Evolutionary conservation across 1,140 invertebrate species (phyloP), one percentile per base, ranked within the genome.

Genomic region (Formica selysi): DNA sequence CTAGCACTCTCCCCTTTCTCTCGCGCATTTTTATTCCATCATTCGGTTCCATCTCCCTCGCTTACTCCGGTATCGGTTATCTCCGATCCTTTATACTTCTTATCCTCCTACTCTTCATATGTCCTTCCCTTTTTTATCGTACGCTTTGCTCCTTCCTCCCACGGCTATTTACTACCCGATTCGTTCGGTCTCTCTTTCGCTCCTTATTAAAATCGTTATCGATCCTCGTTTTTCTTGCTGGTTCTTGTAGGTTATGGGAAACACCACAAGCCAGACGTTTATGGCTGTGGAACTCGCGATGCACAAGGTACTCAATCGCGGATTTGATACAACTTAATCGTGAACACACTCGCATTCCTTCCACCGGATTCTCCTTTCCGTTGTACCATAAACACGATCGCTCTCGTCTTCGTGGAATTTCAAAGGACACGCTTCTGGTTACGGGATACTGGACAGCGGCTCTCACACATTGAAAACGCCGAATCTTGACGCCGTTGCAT

Each of bases 261-360:
- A 91, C 90, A 91, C 91, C 88, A 67, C 67, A 57, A 61, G 61
- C 44, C 44, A 81, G 91, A 93, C 92, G 88, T 94, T 94, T 93
- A 93, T 91, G 86, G 89, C 91, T 19, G 79, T 87, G 87, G 85
- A 91, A 88, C 90, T 92, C 91, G 88, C 88, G 89, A 91, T 87
- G 76, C 90, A 87, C 73, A 86, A 89, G 92, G 79, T 86, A 87
- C 93, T 93, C 89, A 91, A 93, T 93, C 89, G 90, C 88, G 85
- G 87, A 92, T 93, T 93, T 91, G 89, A 93, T 93, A 93, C 92
- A 93, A 94, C 93, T 93, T 94, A 94, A 94, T 94, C 92, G 91
- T 80, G 79, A 90, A 89, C 89, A 86, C 78, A 79, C 84, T 86
- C 76, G 83, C 88, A 90, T 91, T 88, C 86, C 89, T 84, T 67